Conservation (phyloP, 2,888 invertebrate species). For the Aporophyla nigra region DNA sequence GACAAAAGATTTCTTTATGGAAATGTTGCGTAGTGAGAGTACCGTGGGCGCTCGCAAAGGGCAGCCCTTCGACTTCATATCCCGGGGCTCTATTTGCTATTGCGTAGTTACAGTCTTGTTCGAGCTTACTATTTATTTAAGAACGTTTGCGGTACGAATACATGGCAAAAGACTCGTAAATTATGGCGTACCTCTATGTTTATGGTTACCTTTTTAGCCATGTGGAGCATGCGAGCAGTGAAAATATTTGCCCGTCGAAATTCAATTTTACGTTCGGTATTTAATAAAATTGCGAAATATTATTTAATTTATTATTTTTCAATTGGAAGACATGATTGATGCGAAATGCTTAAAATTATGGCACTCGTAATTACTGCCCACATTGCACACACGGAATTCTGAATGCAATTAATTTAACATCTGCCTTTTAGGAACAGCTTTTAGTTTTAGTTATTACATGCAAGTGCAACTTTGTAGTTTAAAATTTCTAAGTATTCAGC, state of each 20-base stretch:
- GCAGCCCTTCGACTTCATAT: constrained; percentile 54
- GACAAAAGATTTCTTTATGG: constrained; percentile 58
- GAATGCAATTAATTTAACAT: constrained; percentile 30
- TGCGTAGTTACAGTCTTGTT: constrained; percentile 62
- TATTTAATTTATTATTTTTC: constrained; percentile 2
- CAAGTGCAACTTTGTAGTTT: constrained; percentile 7
- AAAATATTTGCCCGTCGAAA: constrained; percentile 28
- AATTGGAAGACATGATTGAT: constrained; percentile 35
- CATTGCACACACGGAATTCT: constrained; percentile 14
- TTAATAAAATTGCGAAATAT: constrained; percentile 16
- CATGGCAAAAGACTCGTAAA: constrained; percentile 50
- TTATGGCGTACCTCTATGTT: constrained; percentile 14
- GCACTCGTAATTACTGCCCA: constrained; percentile 18
- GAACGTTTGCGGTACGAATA: constrained; percentile 55
- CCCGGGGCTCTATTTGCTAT: constrained; percentile 65
- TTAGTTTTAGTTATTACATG: background rate
- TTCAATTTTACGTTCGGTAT: constrained; percentile 22
- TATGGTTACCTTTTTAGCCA: constrained; percentile 17
- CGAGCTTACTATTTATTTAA: constrained; percentile 63
- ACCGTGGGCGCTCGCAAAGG: constrained; percentile 57
- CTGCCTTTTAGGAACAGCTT: constrained; percentile 25
- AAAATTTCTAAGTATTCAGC: constrained; percentile 13
- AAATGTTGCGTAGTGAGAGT: constrained; percentile 56
- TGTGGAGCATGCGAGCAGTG: constrained; percentile 4
- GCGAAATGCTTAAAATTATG: constrained; percentile 22